Percentiles rank a stretch among this genome's conserved stretches.
Conservation (phyloP, 2,888 invertebrate genomes). For the Tipula vernalis region DNA sequence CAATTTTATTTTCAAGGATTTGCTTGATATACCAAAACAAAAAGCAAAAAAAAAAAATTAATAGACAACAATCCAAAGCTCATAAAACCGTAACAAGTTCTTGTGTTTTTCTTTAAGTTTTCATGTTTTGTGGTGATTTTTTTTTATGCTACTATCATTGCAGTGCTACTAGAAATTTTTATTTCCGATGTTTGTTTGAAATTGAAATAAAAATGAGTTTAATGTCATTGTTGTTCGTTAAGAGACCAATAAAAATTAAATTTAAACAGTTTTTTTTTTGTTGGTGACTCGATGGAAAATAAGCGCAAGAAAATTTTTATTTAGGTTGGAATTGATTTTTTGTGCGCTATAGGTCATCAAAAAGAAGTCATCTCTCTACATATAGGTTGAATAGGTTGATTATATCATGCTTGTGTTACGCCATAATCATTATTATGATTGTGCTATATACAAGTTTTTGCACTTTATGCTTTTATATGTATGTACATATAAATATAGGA, state of each 20-base stretch:
- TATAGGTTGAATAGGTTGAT: not conserved
- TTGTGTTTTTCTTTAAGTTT: not conserved
- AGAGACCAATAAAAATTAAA: not conserved
- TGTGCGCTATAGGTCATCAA: not conserved
- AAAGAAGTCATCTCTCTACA: not conserved
- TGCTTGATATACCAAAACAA: not conserved
- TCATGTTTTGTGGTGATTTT: not conserved
- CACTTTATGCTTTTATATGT: not conserved
- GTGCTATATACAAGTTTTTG: not conserved
- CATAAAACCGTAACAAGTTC: not conserved
- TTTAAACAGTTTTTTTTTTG: not conserved
- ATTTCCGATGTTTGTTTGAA: not conserved
- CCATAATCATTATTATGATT: not conserved
- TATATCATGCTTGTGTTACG: not conserved
- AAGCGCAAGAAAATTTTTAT: not conserved
- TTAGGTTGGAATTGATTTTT: not conserved
- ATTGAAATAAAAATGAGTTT: not conserved
- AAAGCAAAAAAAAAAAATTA: not conserved
- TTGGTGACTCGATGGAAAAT: not conserved
- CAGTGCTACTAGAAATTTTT: not conserved
- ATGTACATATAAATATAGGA: not conserved
- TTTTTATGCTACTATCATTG: not conserved
- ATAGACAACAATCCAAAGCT: not conserved
- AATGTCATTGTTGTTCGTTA: not conserved
- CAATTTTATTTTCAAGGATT: not conserved